Conservation (phyloP, 2,888 invertebrate species). For the Spodoptera exigua region DNA sequence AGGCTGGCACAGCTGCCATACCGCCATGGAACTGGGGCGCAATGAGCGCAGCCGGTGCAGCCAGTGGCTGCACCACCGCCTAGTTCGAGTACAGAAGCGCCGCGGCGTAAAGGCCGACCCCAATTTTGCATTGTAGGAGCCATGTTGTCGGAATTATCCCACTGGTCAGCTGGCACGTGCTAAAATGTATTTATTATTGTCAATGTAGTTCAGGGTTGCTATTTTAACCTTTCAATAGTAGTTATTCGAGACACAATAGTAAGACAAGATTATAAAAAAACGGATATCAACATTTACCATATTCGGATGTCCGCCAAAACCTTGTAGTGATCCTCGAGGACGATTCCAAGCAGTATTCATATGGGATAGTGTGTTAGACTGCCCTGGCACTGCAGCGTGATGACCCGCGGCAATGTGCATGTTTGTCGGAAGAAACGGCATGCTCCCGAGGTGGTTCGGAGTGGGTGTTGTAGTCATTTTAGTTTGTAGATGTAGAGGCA, state of each 20-base stretch:
- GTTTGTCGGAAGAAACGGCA: constrained; percentile 78
- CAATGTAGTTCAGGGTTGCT: too few relatives aligned
- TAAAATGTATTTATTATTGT: constrained; percentile 36
- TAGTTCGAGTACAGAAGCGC: constrained; percentile 82
- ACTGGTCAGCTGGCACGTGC: constrained; percentile 65
- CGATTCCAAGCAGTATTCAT: constrained; percentile 74
- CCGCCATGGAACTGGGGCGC: constrained; percentile 74
- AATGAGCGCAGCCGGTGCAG: constrained; percentile 68
- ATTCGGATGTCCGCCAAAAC: constrained; percentile 73
- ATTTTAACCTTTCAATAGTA: too few relatives aligned
- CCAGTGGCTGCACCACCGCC: constrained; percentile 62
- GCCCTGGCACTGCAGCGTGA: constrained; percentile 63
- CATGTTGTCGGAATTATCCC: constrained; percentile 73
- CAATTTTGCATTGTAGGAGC: constrained; percentile 65
- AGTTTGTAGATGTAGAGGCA: constrained; percentile 70
- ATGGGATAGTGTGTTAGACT: constrained; percentile 72
- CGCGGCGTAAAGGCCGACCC: constrained; percentile 80
- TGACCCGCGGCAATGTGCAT: constrained; percentile 65
- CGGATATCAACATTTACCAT: constrained; percentile 72
- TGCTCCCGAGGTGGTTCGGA: constrained; percentile 74
- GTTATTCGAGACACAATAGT: too few relatives aligned
- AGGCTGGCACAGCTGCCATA: constrained; percentile 85
- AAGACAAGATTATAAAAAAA: too few relatives aligned
- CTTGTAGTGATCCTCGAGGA: constrained; percentile 75
- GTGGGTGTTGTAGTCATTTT: constrained; percentile 62